A percentile compares a stretch with the other conserved stretches of the same genome.
phyloP scores from a whole-genome alignment of 2,888 invertebrate genomes.

The Megamerina dolium region DNA sequence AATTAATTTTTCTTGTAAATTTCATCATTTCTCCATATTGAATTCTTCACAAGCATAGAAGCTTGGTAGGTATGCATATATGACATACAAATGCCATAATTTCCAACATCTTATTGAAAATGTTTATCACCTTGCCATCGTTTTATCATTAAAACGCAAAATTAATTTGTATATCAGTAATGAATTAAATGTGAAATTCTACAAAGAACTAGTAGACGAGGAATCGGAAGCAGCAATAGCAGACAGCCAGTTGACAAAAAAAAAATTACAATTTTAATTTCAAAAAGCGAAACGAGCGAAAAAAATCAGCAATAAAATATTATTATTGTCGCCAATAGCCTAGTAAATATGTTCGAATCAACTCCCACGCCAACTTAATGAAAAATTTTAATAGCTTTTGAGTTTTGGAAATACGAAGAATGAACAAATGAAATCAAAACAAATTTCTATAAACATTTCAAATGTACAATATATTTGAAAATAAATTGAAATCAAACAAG shows the following conservation, averaged over 20 bases:
- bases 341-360: constrained; percentile 1
- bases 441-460: background rate
- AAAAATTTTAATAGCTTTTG: constrained; percentile 24
- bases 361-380: constrained; percentile 18
- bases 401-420: constrained; percentile 9
- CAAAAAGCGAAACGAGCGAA: background rate
- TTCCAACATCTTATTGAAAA: constrained; percentile 11
- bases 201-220: too few species aligned
- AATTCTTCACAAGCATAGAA: too few species aligned
- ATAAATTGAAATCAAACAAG: too few species aligned
- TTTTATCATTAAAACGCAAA: constrained; percentile 16
- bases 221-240: too few species aligned
- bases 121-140: constrained; percentile 14
- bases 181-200: too few species aligned
- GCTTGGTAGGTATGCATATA: too few species aligned
- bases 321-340: constrained; percentile 8
- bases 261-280: background rate
- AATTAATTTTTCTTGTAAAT: too few species aligned
- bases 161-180: constrained; percentile 16
- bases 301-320: constrained; percentile 4
- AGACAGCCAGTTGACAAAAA: too few species aligned
- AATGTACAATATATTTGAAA: background rate
- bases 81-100: too few species aligned
- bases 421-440: background rate
- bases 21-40: too few species aligned